phyloP scores from a whole-genome alignment of 2,888 invertebrate species.

The Pocota personata region DNA sequence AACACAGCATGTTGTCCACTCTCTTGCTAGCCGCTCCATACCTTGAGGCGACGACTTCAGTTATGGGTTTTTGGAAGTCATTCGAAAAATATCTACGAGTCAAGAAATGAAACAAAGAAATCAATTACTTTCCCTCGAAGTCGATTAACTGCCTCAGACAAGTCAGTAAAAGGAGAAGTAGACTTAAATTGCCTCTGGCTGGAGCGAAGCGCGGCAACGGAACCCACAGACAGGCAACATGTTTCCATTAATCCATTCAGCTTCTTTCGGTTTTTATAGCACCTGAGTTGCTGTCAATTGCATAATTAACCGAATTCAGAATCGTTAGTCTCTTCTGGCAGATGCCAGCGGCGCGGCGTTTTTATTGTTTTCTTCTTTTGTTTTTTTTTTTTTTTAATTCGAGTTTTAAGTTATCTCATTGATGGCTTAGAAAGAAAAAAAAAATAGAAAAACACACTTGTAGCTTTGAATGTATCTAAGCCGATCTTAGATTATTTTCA shows the following conservation, averaged over 20 bases:
- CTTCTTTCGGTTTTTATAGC: slow-evolving; percentile 5
- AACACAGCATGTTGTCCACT: neutral
- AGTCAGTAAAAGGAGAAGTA: neutral
- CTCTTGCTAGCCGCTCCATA: neutral
- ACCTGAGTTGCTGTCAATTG: slow-evolving; percentile 55
- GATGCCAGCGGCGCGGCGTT: slow-evolving; percentile 39
- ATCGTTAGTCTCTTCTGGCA: slow-evolving; percentile 50
- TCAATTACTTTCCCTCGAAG: slow-evolving; percentile 64
- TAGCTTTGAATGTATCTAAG: slow-evolving; percentile 1
- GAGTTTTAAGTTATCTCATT: slow-evolving; percentile 36
- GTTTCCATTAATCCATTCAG: slow-evolving; percentile 5
- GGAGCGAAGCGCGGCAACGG: neutral
- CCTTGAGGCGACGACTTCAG: slow-evolving; percentile 8
- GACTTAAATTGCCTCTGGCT: neutral
- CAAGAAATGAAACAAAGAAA: slow-evolving; percentile 36
- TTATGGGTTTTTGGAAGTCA: slow-evolving; percentile 31
- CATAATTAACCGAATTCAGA: slow-evolving; percentile 65
- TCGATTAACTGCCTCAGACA: neutral
- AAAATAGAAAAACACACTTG: neutral
- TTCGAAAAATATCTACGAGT: neutral
- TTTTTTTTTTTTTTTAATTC: slow-evolving; percentile 38
- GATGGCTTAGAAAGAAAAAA: neutral
- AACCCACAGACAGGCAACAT: slow-evolving; percentile 7
- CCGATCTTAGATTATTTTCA: slow-evolving; percentile 56
- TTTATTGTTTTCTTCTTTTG: slow-evolving; percentile 22